Percentiles rank a stretch among this genome's conserved stretches.
Conservation (phyloP, 2,797 vertebrate genomes). For the Antennarius maculatus region DNA sequence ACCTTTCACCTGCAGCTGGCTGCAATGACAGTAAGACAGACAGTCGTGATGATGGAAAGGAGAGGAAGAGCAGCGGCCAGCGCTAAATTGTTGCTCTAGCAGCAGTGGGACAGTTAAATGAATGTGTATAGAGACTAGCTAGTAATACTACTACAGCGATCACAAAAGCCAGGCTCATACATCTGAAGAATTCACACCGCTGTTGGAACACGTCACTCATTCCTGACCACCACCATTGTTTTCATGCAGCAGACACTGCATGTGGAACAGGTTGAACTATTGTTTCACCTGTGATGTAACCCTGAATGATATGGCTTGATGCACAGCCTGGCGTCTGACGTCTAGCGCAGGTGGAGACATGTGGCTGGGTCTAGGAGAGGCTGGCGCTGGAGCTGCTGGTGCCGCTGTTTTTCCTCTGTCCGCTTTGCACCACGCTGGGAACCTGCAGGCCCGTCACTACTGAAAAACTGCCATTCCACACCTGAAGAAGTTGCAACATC, state of each 20-base stretch:
- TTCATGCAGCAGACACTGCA: constrained; percentile 39
- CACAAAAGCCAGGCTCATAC: constrained; percentile 41
- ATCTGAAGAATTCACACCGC: constrained; percentile 44
- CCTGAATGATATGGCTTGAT: constrained; percentile 49
- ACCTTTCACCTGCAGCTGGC: constrained; percentile 53
- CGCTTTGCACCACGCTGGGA: constrained; percentile 87
- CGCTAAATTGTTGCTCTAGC: constrained; percentile 70
- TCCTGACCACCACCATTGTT: constrained; percentile 10
- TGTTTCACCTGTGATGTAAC: constrained; percentile 41
- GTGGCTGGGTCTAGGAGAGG: constrained; percentile 81
- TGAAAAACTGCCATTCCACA: constrained; percentile 95
- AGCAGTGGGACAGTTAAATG: constrained; percentile 52
- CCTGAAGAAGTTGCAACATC: constrained; percentile 74
- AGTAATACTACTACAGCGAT: constrained; percentile 47
- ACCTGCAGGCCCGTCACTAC: constrained; percentile 92
- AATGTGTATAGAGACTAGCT: constrained; percentile 40
- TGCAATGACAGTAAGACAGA: constrained; percentile 48
- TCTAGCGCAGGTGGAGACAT: not conserved
- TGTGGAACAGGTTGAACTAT: constrained; percentile 32
- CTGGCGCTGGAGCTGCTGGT: constrained; percentile 96
- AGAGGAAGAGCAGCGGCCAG: constrained; percentile 66
- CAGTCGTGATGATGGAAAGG: constrained; percentile 50
- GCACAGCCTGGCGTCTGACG: constrained; percentile 7
- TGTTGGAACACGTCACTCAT: constrained; percentile 16
- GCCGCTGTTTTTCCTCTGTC: constrained; percentile 91